Base-by-base conservation (phyloP, 2,113 vertebrate genomes). In the Halcyon malimbica region DNA sequence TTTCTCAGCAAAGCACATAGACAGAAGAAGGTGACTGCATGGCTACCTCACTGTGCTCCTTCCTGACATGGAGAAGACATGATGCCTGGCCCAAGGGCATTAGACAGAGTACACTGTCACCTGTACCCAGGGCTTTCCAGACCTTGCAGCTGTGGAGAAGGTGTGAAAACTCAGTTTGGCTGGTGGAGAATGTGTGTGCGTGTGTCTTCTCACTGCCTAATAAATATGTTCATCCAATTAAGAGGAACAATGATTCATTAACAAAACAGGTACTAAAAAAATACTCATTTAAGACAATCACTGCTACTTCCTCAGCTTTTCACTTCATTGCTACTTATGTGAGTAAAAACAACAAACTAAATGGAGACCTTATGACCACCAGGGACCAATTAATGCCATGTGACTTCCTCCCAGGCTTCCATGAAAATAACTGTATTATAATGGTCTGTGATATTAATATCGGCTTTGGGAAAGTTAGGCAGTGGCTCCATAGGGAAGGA, bases 391-490 rank as follows among this genome's bases (percentile, higher is more conserved):
- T 99, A 99, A 98, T 98, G 98, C 97, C 99, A 99, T 87, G 98
- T 99, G 99, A 99, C 98, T 99, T 99, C 99, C 99, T 99, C 98
- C 95, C 95, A 98, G 98, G 98, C 98, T 99, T 99, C 99, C 99
- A 99, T 99, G 99, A 99, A 99, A 99, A 99, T 99, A 99, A 99
- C 99, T 99, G 97, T 98, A 98, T 99, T 98, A 99, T 99, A 99
- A 99, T 99, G 98, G 99, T 96, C 99, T 99, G 98, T 97, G 99
- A 99, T 99, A 99, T 99, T 99, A 99, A 99, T 99, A 99, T 99
- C 98, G 48, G 97, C 99, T 99, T 99, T 99, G 99, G 99, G 99
- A 99, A 99, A 99, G 98, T 98, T 97, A 98, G 97, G 97, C 98
- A 97, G 98, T 73, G 76, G 98, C 98, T 98, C 99, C 98, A 7